Evolutionary conservation across 2,113 vertebrate species (phyloP).

Genomic region (Poeciliopsis retropinna): DNA sequence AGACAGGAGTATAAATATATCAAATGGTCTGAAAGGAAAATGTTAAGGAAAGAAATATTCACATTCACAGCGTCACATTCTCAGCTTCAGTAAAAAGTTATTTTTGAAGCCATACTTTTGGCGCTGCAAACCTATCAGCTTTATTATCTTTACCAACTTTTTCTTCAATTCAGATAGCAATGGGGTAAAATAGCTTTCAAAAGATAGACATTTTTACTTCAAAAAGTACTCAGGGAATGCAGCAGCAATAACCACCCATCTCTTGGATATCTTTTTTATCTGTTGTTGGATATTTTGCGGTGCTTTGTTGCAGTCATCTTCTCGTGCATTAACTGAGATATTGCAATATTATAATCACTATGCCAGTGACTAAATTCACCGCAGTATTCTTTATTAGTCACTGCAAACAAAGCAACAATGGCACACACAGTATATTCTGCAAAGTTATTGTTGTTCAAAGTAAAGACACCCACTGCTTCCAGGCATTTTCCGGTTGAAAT

Average conservation of each 20-base stretch:
- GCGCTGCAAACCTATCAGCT: not conserved
- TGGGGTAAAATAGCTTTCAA: no score
- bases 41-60: conserved; percentile 82
- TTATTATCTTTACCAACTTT: not conserved
- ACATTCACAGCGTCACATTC: not conserved
- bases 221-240: no score
- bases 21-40: conserved; percentile 90
- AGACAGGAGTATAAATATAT: conserved; percentile 99
- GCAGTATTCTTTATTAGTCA: not conserved
- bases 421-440: no score
- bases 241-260: not conserved
- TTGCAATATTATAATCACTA: not conserved
- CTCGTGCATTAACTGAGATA: no score
- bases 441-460: no score
- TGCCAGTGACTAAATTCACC: not conserved
- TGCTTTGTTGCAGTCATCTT: not conserved
- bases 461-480: not conserved
- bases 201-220: no score
- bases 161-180: not conserved
- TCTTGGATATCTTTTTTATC: not conserved
- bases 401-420: not conserved
- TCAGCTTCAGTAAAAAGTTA: not conserved
- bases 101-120: not conserved
- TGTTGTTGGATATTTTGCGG: not conserved
- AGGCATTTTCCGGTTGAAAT: not conserved